phyloP scores from a whole-genome alignment of 2,797 vertebrate genomes.

The Megalops cyprinoides region DNA sequence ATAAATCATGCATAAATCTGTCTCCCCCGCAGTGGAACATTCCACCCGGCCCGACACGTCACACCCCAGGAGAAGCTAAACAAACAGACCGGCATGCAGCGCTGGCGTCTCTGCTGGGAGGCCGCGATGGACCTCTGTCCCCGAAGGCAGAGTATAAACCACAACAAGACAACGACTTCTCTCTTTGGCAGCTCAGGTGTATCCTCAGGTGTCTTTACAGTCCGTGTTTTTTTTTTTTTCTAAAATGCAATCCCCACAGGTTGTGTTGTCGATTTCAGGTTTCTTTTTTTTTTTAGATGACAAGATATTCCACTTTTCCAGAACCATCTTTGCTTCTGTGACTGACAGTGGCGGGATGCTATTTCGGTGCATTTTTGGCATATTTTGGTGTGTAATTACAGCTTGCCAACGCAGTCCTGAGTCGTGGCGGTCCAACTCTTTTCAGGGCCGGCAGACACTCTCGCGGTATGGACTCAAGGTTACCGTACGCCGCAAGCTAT shows the following conservation, averaged over 20 bases:
- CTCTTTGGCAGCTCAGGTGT: too few relatives aligned
- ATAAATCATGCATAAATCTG: neutral
- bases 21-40: neutral
- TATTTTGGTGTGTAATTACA: neutral
- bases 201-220: too few relatives aligned
- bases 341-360: neutral
- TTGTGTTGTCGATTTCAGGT: too few relatives aligned
- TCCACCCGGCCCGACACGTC: neutral
- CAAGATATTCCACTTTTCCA: too few relatives aligned
- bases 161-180: neutral
- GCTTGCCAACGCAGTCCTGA: neutral
- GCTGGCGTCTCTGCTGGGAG: neutral
- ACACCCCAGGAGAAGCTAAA: neutral
- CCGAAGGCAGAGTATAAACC: neutral
- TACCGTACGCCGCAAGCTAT: too few relatives aligned
- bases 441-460: neutral
- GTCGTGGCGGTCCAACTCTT: neutral
- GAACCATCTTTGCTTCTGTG: too few relatives aligned
- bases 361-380: neutral
- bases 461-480: neutral
- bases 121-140: neutral
- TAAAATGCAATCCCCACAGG: too few relatives aligned
- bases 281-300: too few relatives aligned
- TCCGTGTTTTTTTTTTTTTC: too few relatives aligned
- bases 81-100: neutral